phyloP scores from a whole-genome alignment of 2,797 vertebrate species.

The Oreonectes daqikongensis region DNA sequence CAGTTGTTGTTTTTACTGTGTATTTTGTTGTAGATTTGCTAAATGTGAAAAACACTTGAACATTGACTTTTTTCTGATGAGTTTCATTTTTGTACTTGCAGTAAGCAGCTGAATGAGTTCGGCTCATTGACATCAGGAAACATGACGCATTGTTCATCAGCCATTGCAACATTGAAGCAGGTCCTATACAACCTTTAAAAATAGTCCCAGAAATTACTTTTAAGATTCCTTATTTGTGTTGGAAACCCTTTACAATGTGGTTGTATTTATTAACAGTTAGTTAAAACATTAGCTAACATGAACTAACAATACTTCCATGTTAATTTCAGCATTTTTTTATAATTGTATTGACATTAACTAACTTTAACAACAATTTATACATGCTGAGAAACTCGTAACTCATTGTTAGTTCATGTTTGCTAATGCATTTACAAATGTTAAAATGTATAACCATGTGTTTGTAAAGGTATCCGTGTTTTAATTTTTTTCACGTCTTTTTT shows the following conservation, averaged over 20 bases:
- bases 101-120: background rate
- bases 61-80: background rate
- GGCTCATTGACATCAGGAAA: background rate
- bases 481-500: background rate
- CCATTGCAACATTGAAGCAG: background rate
- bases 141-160: background rate
- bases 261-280: no score
- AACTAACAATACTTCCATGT: no score
- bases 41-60: background rate
- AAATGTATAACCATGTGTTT: no score
- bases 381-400: no score
- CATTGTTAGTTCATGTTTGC: no score
- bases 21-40: background rate
- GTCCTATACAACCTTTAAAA: background rate
- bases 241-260: no score
- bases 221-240: no score
- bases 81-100: background rate
- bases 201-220: background rate
- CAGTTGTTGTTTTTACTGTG: background rate
- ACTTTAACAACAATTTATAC: no score
- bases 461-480: background rate
- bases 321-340: no score
- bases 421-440: no score
- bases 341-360: no score
- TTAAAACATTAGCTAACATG: no score